Percentiles rank a stretch among this genome's conserved stretches.
These are phyloP conservation scores for Trachelus tabidus DNA, from an alignment of 2,888 invertebrate genomes.

Conservation along the genomic window DNA sequence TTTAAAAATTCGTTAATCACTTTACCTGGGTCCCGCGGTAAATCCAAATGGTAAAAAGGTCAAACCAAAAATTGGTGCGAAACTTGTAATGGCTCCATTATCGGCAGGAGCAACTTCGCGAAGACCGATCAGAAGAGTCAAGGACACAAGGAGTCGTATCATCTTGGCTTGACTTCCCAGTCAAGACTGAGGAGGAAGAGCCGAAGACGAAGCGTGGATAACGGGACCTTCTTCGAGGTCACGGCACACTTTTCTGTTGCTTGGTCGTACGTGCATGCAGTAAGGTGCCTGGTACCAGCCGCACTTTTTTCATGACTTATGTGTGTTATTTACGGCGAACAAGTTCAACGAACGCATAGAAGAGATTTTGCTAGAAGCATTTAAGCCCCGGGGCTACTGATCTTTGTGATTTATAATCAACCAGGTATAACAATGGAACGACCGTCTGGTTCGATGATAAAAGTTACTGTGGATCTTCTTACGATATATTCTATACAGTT, in stretches of 20 bases:
- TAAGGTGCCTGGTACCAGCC: conserved; percentile 18
- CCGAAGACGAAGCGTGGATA: conserved; percentile 52
- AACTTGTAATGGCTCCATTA: conserved; percentile 36
- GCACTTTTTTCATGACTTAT: conserved; percentile 30
- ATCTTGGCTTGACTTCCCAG: conserved; percentile 61
- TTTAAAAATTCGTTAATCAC: not conserved
- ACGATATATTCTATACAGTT: not conserved
- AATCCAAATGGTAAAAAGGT: conserved; percentile 45
- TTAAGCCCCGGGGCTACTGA: not conserved
- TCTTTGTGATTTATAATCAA: not conserved
- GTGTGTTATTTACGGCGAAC: conserved; percentile 32
- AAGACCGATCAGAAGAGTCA: conserved; percentile 45
- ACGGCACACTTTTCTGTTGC: conserved; percentile 58
- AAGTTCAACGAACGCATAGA: conserved; percentile 37
- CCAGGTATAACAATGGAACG: not conserved
- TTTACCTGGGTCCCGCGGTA: conserved; percentile 57
- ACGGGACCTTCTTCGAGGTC: conserved; percentile 64
- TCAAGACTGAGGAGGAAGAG: conserved; percentile 59
- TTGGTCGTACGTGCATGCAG: conserved; percentile 16
- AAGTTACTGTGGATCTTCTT: not conserved
- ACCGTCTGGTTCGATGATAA: not conserved
- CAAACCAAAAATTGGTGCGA: conserved; percentile 44
- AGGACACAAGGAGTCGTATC: conserved; percentile 52
- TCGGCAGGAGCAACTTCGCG: conserved; percentile 15
- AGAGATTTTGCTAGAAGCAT: not conserved